Evolutionary conservation across 1,140 invertebrate genomes (phyloP), one percentile per base, ranked within the genome.

Genomic region (Ylistrum balloti): DNA sequence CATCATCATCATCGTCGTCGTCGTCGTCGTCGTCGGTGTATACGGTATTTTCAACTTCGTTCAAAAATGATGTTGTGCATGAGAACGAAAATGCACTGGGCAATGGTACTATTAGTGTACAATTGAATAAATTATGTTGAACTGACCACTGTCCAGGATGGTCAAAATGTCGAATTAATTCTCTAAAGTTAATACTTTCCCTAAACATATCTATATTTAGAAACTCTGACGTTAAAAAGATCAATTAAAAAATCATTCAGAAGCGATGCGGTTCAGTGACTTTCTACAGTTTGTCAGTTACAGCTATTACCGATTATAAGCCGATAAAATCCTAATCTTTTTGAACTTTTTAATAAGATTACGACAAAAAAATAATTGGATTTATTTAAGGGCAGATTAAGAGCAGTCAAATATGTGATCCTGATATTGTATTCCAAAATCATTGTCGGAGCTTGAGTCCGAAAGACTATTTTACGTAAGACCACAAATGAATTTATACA

Each of bases 1-100:
- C 56, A 85, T 48, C 56, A 85, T 48, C 88, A 89, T 33, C 56
- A 89, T 48, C 88, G 38, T 34, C 87, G 38, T 34, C 87, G 20
- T 45, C 41, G 20, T 45, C 41, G 20, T 45, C 41, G 20, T 17
- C 41, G 20, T 17, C 41, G 20, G 0, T n/a, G n/a, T n/a, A n/a
- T n/a, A n/a, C n/a, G 13, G 5, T 13, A 38, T 38, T 13, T 7
- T 38, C 35, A 38, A 7, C 35, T 7, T 38, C 35, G 13, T n/a
- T n/a, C n/a, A n/a, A n/a, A n/a, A n/a, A n/a, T n/a, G n/a, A n/a
- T n/a, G n/a, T n/a, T n/a, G n/a, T n/a, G n/a, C n/a, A n/a, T n/a
- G n/a, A n/a, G n/a, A n/a, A n/a, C n/a, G n/a, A n/a, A n/a, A n/a
- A n/a, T n/a, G n/a, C n/a, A n/a, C n/a, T n/a, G n/a, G n/a, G n/a